A percentile compares a stretch with the other conserved stretches of the same genome.
Evolutionary conservation across 1,140 invertebrate species (phyloP).

Genomic region (Dermatophagoides farinae): DNA sequence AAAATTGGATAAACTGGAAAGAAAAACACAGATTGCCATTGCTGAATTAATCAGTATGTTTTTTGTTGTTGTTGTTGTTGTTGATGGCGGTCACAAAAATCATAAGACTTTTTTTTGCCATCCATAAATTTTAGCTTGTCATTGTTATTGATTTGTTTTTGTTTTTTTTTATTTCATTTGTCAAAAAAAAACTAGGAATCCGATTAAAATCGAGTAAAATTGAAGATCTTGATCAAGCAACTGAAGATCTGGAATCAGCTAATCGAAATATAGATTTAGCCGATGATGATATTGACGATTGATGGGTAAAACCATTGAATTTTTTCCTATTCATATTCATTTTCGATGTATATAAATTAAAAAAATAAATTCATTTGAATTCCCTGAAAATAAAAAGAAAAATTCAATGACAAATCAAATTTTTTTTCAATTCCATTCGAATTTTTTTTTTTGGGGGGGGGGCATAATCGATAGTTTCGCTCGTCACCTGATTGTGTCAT

Average conservation of each 20-base stretch:
- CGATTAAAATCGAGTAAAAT: not conserved
- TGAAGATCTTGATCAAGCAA: not conserved
- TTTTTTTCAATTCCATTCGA: too few relatives aligned
- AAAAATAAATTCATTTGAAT: too few relatives aligned
- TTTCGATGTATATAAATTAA: too few relatives aligned
- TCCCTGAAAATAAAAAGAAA: too few relatives aligned
- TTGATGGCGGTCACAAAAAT: not conserved
- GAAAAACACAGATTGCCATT: slow-evolving; percentile 75
- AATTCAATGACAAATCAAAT: too few relatives aligned
- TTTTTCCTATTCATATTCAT: too few relatives aligned
- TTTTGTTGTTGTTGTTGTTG: not conserved
- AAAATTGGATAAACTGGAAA: slow-evolving; percentile 73
- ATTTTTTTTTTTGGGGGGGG: too few relatives aligned
- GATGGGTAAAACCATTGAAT: too few relatives aligned
- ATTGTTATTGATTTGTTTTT: not conserved
- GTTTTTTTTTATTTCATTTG: not conserved
- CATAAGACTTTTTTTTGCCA: too few relatives aligned
- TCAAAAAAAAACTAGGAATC: not conserved
- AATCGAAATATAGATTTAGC: not conserved
- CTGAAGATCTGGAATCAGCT: slow-evolving; percentile 10
- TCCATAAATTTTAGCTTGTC: too few relatives aligned
- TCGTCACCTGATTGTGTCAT: too few relatives aligned
- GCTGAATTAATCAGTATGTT: slow-evolving; percentile 60
- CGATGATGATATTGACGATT: not conserved
- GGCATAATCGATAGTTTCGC: too few relatives aligned